Conservation (phyloP, 2,797 vertebrate genomes). For the Naso thynnoides region DNA sequence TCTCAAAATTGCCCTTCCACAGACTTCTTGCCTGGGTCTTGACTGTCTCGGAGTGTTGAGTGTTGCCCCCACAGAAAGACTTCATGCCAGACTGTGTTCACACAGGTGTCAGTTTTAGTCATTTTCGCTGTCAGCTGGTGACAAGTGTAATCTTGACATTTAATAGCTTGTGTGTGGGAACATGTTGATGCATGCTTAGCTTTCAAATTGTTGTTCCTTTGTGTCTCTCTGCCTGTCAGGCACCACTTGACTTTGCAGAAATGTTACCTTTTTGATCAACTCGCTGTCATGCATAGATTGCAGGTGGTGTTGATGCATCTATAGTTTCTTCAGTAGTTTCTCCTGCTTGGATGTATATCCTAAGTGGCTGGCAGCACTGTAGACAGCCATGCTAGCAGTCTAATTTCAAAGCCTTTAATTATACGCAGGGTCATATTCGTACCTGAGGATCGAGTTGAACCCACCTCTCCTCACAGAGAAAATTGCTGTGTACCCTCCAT, state of each 20-base stretch:
- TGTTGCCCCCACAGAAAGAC: constrained; percentile 33
- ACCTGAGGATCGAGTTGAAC: constrained; percentile 6
- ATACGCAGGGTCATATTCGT: constrained; percentile 12
- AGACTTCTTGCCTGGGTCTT: constrained; percentile 33
- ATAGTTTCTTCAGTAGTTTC: not conserved
- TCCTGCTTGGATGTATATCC: not conserved
- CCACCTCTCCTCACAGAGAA: not conserved
- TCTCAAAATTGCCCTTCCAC: constrained; percentile 20
- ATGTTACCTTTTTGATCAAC: constrained; percentile 10
- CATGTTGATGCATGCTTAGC: constrained; percentile 50
- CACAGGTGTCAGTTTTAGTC: constrained; percentile 58
- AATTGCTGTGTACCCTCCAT: constrained; percentile 11
- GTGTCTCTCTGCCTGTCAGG: constrained; percentile 14
- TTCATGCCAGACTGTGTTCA: constrained; percentile 47
- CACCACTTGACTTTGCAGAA: constrained; percentile 26
- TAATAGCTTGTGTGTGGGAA: constrained; percentile 56
- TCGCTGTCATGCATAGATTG: not conserved
- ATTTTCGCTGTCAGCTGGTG: constrained; percentile 55
- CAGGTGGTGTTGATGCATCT: constrained; percentile 2
- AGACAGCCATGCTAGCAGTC: not conserved
- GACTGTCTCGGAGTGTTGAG: constrained; percentile 49
- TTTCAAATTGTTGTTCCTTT: constrained; percentile 36
- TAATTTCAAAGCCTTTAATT: constrained; percentile 35
- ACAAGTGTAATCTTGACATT: constrained; percentile 66
- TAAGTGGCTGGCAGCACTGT: constrained; percentile 5